Conservation (phyloP, 2,113 vertebrate genomes). For the Sphyrna mokarran region DNA sequence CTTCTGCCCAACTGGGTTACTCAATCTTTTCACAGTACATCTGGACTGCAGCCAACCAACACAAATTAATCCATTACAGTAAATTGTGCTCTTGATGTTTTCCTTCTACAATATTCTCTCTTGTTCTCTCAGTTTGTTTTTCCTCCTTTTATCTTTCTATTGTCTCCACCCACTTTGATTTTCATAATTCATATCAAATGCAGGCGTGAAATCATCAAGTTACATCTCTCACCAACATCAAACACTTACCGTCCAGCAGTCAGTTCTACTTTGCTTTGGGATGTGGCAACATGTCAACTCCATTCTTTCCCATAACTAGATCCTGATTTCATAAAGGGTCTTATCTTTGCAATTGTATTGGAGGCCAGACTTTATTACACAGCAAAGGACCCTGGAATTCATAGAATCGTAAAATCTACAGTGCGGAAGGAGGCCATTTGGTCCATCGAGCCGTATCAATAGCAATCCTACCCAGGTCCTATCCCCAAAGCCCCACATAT, state of each 20-base stretch:
- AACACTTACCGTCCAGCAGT: neutral
- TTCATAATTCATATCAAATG: neutral
- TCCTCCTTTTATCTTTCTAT: neutral
- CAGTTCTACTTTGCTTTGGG: neutral
- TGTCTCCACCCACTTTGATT: neutral
- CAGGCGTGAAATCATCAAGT: neutral
- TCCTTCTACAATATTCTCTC: neutral
- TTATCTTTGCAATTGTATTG: neutral
- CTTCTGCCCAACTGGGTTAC: neutral
- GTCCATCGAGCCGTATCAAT: too few species aligned
- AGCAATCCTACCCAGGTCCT: too few species aligned
- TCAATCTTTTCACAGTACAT: neutral
- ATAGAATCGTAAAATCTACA: too few species aligned
- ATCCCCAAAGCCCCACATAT: too few species aligned
- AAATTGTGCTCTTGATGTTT: conserved; percentile 21
- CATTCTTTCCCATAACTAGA: neutral
- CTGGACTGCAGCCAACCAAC: conserved; percentile 5
- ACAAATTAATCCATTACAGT: conserved; percentile 21
- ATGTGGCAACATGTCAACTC: neutral
- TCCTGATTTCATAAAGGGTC: neutral
- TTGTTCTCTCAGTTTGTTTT: neutral
- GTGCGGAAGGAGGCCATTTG: too few species aligned
- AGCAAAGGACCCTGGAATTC: neutral
- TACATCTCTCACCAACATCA: neutral
- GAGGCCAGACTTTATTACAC: neutral